These are phyloP conservation scores for Halisarca cf. caerulea DNA, from an alignment of 37 sponge, comb jelly and placozoan genomes.

Conservation along the genomic window DNA sequence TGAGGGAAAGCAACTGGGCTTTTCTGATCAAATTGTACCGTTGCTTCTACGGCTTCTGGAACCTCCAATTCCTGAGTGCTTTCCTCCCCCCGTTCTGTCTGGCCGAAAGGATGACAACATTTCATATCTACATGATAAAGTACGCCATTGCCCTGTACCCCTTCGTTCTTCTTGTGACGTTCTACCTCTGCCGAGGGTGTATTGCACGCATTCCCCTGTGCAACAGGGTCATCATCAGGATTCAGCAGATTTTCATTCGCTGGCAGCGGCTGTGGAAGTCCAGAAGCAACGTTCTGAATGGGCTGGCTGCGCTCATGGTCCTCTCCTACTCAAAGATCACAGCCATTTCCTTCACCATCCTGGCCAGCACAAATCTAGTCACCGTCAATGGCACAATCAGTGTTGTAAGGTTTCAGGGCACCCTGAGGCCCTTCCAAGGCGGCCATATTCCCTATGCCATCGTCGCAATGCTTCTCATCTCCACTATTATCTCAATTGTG, in stretches of 20 bases:
- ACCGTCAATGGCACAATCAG: neutral
- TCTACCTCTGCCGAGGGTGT: neutral
- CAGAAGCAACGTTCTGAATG: slow-evolving; percentile 32
- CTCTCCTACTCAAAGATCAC: slow-evolving; percentile 74
- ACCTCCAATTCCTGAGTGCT: slow-evolving; percentile 53
- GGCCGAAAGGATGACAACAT: neutral
- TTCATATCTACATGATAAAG: slow-evolving; percentile 17
- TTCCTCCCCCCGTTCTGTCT: slow-evolving; percentile 37
- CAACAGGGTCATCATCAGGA: neutral
- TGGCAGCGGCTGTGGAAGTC: slow-evolving; percentile 21
- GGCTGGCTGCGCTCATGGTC: slow-evolving; percentile 62
- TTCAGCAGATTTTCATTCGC: slow-evolving; percentile 12
- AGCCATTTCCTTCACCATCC: slow-evolving; percentile 48
- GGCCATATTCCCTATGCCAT: slow-evolving; percentile 31
- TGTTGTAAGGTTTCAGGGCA: slow-evolving; percentile 26
- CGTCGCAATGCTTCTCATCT: slow-evolving; percentile 2
- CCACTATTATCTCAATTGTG: slow-evolving; percentile 32
- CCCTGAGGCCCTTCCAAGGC: slow-evolving; percentile 13
- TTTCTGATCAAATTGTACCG: neutral
- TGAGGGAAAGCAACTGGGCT: neutral
- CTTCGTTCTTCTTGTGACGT: slow-evolving; percentile 16
- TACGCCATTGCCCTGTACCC: slow-evolving; percentile 17
- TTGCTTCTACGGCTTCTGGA: slow-evolving; percentile 57
- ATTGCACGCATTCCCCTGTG: neutral
- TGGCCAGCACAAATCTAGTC: slow-evolving; percentile 31